Percentiles rank a stretch among this genome's conserved stretches.
Evolutionary conservation across 2,888 invertebrate species (phyloP).

Genomic region (Byasa hedistus): DNA sequence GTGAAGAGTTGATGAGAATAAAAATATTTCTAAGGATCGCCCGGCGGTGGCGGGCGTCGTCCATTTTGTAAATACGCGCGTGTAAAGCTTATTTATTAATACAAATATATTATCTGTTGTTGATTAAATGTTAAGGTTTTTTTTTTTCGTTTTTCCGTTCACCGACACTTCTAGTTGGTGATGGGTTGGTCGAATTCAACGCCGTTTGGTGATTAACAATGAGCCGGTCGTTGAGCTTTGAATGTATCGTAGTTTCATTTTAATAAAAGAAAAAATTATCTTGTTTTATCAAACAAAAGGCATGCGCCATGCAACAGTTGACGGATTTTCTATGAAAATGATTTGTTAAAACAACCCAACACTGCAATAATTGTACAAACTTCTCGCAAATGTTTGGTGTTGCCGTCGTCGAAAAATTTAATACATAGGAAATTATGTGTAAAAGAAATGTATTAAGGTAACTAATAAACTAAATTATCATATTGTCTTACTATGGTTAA

Average conservation of each 20-base stretch:
- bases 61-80: constrained; percentile 28
- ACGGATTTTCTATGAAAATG: too few species aligned
- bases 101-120: constrained; percentile 30
- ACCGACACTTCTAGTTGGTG: not conserved
- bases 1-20: constrained; percentile 24
- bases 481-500: not conserved
- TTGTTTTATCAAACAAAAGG: not conserved
- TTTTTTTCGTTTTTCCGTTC: constrained; percentile 1
- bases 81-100: constrained; percentile 30
- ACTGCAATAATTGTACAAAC: too few species aligned
- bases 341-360: too few species aligned
- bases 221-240: not conserved
- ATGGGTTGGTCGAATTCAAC: not conserved
- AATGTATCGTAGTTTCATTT: not conserved
- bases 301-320: not conserved
- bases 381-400: not conserved
- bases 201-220: not conserved
- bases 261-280: not conserved
- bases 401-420: not conserved
- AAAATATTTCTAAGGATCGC: constrained; percentile 28
- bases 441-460: not conserved
- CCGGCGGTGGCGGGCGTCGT: not conserved
- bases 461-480: not conserved
- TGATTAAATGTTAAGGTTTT: constrained; percentile 27
- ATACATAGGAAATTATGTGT: not conserved